These are phyloP conservation scores for Dichetophora obliterata DNA, from an alignment of 2,888 invertebrate species.

Conservation along the genomic window DNA sequence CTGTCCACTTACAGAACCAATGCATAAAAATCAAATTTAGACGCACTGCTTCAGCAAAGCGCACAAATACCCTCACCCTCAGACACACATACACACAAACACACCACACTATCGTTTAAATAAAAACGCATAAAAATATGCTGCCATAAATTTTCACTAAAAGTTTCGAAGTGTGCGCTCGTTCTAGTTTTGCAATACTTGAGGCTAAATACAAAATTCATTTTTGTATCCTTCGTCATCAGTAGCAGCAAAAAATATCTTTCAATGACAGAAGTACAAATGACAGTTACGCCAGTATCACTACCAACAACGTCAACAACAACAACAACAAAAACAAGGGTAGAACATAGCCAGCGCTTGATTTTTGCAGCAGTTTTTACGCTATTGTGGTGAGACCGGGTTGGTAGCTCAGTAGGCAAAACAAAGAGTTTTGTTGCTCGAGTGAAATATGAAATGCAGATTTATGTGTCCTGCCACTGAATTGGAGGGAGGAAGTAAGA, in stretches of 20 bases:
- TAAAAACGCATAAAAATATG: constrained; percentile 20
- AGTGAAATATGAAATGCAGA: no score
- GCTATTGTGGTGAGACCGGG: no score
- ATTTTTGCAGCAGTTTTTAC: neutral
- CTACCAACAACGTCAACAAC: neutral
- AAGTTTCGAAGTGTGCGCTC: constrained; percentile 21
- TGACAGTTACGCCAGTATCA: neutral
- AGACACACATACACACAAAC: no score
- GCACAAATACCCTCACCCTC: no score
- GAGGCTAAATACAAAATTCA: constrained; percentile 52
- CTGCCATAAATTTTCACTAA: constrained; percentile 33
- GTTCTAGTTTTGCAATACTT: constrained; percentile 40
- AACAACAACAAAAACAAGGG: neutral
- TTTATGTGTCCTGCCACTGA: no score
- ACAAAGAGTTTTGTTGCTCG: no score
- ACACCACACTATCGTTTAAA: no score
- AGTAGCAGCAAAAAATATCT: constrained; percentile 19
- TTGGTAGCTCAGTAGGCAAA: no score
- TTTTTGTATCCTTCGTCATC: constrained; percentile 49
- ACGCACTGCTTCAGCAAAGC: neutral
- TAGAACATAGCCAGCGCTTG: neutral
- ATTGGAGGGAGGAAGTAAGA: no score
- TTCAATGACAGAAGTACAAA: neutral
- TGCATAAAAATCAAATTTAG: neutral
- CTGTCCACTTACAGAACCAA: neutral